Base-by-base conservation (phyloP, 1,140 invertebrate species). In the Zaprionus vittiger region DNA sequence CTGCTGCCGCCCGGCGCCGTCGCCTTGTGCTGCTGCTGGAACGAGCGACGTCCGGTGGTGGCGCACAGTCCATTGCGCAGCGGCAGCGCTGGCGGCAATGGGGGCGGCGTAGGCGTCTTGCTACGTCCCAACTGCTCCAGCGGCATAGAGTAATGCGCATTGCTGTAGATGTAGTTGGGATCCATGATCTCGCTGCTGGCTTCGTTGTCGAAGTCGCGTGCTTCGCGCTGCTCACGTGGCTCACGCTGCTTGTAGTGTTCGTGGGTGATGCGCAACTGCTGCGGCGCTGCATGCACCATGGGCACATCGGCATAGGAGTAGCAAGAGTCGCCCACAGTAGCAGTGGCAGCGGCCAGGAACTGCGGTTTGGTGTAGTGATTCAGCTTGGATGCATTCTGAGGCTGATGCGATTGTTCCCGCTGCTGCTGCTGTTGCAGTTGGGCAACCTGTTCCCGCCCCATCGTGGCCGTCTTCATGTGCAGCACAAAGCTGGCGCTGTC, bases 361-460 rank as follows among this genome's bases (percentile, higher is more conserved):
- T 92, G 87, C 15, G 91, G 91, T 74, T 92, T 92, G 11, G 91
- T 92, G 49, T 92, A 92, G 60, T 92, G 91, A 59, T 92, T 92
- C 26, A 91, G 64, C 56, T 83, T 86, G 4, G 75, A 77, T 22
- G 44, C 69, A 61, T 57, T 61, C 26, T 71, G 72, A 31, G 56
- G 57, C n/a, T 59, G 44, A 9, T 38, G 54, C 5, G 41, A 63
- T 24, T 14, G 15, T 9, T 56, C 55, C 41, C 38, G 67, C 34
- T 75, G 78, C 31, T 73, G 66, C n/a, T 71, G 76, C 12, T 66
- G 38, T 49, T 65, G 60, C 26, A 60, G 65, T 24, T 54, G 66
- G 1, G 2, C 61, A 67, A 73, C 15, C 17, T 71, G 71, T 4
- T 90, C 84, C 5, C 77, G 66, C 26, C 61, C 73, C 79, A 90